phyloP scores from a whole-genome alignment of 1,140 invertebrate species.

The Drosophila parvula region DNA sequence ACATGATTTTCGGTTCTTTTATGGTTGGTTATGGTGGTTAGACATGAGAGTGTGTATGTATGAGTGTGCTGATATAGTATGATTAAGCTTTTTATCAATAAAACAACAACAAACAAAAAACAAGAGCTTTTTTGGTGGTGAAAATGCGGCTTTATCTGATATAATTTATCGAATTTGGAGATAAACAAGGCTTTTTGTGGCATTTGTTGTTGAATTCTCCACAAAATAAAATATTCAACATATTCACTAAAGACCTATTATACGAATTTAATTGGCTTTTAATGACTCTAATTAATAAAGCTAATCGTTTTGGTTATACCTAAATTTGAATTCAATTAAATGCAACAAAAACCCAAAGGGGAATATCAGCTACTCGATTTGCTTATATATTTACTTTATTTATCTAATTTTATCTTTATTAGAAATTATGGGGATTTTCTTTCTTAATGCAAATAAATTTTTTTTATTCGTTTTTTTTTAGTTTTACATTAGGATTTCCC shows the following conservation, averaged over 20 bases:
- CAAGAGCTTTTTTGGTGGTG: conserved; percentile 9
- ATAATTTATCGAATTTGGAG: conserved; percentile 17
- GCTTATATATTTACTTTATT: no score
- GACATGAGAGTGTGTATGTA: conserved; percentile 15
- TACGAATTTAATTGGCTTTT: background rate
- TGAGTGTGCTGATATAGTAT: conserved; percentile 25
- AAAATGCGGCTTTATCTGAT: conserved; percentile 9
- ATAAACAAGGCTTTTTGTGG: conserved; percentile 1
- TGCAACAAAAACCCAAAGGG: background rate
- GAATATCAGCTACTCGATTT: background rate
- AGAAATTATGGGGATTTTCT: background rate
- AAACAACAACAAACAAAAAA: conserved; percentile 2
- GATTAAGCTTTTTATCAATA: conserved; percentile 33
- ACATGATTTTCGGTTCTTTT: conserved; percentile 34
- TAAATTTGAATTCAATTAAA: background rate
- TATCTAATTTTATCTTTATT: background rate
- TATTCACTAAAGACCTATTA: background rate
- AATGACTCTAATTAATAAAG: background rate
- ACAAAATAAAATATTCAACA: background rate
- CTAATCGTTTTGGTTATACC: background rate
- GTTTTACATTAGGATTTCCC: background rate
- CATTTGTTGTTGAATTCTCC: background rate
- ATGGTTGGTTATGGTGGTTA: conserved; percentile 50
- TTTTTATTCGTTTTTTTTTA: background rate
- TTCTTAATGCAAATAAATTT: background rate